Evolutionary conservation across 2,888 invertebrate genomes (phyloP).

Genomic region (Sinhomidia bicolor): DNA sequence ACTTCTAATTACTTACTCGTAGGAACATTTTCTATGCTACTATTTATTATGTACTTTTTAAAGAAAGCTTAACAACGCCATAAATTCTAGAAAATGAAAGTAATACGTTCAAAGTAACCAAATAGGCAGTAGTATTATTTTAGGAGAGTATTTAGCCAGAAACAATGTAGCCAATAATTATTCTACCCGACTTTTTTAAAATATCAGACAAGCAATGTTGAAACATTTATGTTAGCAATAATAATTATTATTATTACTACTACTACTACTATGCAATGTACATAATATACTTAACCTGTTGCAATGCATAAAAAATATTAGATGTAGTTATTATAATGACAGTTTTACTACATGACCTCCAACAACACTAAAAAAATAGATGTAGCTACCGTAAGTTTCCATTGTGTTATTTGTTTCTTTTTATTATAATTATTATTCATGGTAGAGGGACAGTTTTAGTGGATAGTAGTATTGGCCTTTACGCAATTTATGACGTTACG

Average conservation of each 20-base stretch:
- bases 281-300: no score
- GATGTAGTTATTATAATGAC: no score
- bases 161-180: background rate
- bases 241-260: no score
- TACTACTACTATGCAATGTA: no score
- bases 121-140: background rate
- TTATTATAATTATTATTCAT: no score
- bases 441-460: slow-evolving; percentile 31
- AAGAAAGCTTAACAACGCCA: slow-evolving; percentile 22
- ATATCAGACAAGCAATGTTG: no score
- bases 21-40: background rate
- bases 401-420: background rate
- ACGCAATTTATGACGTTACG: no score
- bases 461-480: no score
- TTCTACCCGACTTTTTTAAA: no score
- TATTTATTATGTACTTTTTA: background rate
- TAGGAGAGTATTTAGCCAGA: background rate
- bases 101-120: slow-evolving; percentile 42
- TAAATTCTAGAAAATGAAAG: slow-evolving; percentile 5
- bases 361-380: background rate
- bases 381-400: background rate
- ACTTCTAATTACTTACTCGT: slow-evolving; percentile 9
- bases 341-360: background rate
- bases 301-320: no score
- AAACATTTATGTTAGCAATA: no score